phyloP scores from a whole-genome alignment of 2,888 invertebrate genomes.

The Allolobophora icterica region DNA sequence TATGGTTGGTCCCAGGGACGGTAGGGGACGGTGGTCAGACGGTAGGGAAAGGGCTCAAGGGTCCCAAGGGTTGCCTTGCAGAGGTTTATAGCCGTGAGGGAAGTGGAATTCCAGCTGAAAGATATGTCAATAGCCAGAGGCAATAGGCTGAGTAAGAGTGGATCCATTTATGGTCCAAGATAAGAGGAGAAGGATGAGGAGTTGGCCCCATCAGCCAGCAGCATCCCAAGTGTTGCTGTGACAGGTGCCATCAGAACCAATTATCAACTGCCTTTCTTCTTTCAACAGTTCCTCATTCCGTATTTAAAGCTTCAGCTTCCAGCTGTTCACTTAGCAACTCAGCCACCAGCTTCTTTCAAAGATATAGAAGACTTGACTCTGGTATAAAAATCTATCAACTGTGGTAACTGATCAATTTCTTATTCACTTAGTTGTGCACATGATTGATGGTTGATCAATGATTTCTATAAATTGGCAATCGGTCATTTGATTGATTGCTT shows the following conservation, averaged over 20 bases:
- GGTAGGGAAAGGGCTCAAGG: background rate
- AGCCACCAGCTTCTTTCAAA: background rate
- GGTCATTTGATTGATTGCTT: background rate
- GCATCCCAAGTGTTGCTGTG: background rate
- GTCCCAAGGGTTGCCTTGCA: background rate
- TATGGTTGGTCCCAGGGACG: background rate
- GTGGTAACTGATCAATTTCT: background rate
- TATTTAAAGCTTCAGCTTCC: background rate
- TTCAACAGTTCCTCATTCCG: background rate
- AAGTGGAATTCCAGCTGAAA: background rate
- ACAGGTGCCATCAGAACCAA: background rate
- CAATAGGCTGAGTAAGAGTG: background rate
- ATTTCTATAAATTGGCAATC: background rate
- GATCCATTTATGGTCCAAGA: background rate
- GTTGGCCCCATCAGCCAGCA: background rate
- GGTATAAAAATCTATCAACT: no score
- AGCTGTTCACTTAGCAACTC: background rate
- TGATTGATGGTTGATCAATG: background rate
- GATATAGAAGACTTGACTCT: background rate
- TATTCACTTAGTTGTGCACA: background rate
- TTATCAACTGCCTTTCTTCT: constrained; percentile 9
- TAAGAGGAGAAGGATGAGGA: background rate
- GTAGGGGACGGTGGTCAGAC: no score
- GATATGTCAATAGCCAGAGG: constrained; percentile 6
- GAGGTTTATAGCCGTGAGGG: background rate